These are phyloP conservation scores for Sminthurides bifidus DNA, from an alignment of 1,140 invertebrate species.

Conservation along the genomic window DNA sequence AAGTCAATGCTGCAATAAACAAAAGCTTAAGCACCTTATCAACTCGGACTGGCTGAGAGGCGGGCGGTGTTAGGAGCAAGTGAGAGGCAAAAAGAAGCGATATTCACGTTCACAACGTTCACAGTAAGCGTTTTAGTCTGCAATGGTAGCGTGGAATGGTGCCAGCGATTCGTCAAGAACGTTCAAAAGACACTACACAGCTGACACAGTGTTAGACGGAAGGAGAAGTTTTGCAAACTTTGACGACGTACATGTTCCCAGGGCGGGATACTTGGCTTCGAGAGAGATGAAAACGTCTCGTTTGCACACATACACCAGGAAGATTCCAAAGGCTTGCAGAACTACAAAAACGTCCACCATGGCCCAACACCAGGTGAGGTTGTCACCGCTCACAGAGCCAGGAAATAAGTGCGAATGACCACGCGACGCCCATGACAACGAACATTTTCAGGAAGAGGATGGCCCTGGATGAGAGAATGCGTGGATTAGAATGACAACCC, in stretches of 20 bases:
- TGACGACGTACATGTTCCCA: neutral
- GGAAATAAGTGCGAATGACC: conserved; percentile 56
- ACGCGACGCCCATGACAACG: conserved; percentile 57
- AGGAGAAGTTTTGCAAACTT: no score
- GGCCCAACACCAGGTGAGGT: conserved; percentile 34
- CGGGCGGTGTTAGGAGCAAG: no score
- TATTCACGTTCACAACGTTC: no score
- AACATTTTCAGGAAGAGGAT: conserved; percentile 53
- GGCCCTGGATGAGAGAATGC: no score
- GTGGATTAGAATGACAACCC: no score
- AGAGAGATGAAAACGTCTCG: conserved; percentile 34
- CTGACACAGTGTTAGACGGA: no score
- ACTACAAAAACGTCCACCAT: conserved; percentile 54
- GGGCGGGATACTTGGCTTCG: conserved; percentile 3
- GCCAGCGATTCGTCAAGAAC: no score
- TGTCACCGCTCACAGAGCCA: conserved; percentile 31
- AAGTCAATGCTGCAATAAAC: no score
- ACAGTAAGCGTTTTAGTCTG: neutral
- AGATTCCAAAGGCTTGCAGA: conserved; percentile 73
- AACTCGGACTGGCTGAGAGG: no score
- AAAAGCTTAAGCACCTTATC: no score
- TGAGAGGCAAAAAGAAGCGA: no score
- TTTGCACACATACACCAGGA: conserved; percentile 75
- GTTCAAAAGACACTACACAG: no score
- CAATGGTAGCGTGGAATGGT: neutral